Evolutionary conservation across 2,797 vertebrate genomes (phyloP).

Genomic region (Channa striata): DNA sequence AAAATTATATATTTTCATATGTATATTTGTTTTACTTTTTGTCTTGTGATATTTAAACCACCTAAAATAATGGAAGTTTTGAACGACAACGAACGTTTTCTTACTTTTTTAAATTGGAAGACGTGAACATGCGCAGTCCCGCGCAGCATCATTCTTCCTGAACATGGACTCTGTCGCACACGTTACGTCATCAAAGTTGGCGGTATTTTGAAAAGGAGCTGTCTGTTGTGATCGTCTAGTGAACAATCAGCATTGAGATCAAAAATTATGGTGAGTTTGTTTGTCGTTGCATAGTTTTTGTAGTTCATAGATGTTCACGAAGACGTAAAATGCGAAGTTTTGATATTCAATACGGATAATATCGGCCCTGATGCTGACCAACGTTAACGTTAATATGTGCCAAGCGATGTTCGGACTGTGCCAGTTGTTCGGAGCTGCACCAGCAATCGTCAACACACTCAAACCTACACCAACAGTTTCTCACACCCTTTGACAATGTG

Average conservation of each 20-base stretch:
- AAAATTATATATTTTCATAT: too few relatives aligned
- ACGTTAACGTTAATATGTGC: neutral
- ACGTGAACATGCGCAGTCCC: slow-evolving; percentile 3
- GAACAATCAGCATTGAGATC: neutral
- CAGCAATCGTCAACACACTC: accelerated
- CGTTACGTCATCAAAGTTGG: slow-evolving; percentile 69
- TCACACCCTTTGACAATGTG: neutral
- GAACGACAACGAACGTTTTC: too few relatives aligned
- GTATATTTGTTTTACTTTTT: too few relatives aligned
- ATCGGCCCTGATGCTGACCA: neutral
- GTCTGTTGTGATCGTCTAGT: neutral
- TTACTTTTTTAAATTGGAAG: too few relatives aligned
- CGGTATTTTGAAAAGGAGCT: slow-evolving; percentile 76
- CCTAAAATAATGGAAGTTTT: too few relatives aligned
- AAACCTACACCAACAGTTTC: accelerated
- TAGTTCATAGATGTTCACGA: neutral
- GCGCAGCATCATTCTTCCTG: slow-evolving; percentile 43
- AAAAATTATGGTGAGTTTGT: slow-evolving; percentile 63
- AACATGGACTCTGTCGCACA: neutral
- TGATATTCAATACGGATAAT: neutral
- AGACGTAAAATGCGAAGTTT: accelerated
- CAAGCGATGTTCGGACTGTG: neutral
- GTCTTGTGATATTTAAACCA: too few relatives aligned
- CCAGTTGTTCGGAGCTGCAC: neutral
- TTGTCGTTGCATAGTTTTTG: accelerated